phyloP scores from a whole-genome alignment of 2,113 vertebrate species.

The Pica pica region DNA sequence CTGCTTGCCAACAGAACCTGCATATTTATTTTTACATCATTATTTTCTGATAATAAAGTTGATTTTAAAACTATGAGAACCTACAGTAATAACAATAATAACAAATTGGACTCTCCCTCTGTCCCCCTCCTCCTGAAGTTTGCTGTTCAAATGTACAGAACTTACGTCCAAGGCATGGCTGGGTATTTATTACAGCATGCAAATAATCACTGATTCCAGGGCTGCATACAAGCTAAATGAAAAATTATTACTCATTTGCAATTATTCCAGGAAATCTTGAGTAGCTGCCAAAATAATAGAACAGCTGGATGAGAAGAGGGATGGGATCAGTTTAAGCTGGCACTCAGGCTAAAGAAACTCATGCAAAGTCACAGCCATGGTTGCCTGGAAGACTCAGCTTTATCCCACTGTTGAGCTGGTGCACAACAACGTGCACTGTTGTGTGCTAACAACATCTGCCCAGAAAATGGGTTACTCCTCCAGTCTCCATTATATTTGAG shows the following conservation, averaged over 20 bases:
- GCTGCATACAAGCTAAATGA: neutral
- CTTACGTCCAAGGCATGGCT: neutral
- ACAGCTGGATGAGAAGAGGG: neutral
- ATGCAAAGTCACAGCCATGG: neutral
- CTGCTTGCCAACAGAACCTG: neutral
- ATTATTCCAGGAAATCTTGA: slow-evolving; percentile 16
- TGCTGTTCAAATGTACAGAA: neutral
- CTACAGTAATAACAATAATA: neutral
- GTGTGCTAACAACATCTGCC: neutral
- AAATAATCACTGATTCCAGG: neutral
- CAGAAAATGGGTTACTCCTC: neutral
- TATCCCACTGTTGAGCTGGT: neutral
- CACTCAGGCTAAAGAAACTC: neutral
- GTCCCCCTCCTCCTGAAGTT: neutral
- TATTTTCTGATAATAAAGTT: neutral
- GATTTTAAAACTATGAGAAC: neutral
- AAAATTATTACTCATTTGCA: slow-evolving; percentile 1
- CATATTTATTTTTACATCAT: neutral
- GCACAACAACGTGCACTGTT: neutral
- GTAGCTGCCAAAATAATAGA: slow-evolving; percentile 2
- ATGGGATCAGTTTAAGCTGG: neutral
- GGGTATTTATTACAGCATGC: neutral
- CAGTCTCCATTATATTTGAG: neutral
- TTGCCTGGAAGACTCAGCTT: neutral
- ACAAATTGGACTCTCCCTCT: neutral